Evolutionary conservation across 2,888 invertebrate species (phyloP).

Genomic region (Drosophila paucipuncta): DNA sequence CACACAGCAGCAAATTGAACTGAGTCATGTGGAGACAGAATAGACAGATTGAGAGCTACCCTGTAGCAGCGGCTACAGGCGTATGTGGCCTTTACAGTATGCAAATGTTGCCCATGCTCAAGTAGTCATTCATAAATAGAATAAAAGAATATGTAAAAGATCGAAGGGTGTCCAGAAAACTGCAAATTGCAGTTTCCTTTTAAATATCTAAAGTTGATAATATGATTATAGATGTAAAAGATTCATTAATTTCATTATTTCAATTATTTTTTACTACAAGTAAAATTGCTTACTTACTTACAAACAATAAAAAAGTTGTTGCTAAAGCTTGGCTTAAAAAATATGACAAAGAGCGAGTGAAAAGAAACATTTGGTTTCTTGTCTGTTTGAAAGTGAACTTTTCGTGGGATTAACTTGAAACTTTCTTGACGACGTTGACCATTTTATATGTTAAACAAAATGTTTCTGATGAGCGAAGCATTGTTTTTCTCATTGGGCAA

Average conservation of each 20-base stretch:
- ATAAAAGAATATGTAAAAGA: neutral
- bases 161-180: neutral
- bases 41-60: neutral
- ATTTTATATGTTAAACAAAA: neutral
- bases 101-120: neutral
- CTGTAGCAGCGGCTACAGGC: neutral
- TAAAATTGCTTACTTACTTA: no score
- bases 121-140: no score
- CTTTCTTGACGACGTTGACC: neutral
- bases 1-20: conserved; percentile 13
- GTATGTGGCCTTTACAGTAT: neutral
- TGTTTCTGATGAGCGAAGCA: neutral
- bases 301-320: no score
- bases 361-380: neutral
- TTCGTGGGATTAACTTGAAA: neutral
- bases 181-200: neutral
- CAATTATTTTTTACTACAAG: no score
- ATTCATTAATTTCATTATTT: no score
- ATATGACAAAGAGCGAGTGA: neutral
- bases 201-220: neutral
- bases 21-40: neutral
- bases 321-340: no score
- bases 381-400: neutral
- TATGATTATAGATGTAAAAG: no score
- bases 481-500: neutral